Percentiles rank a stretch among this genome's conserved stretches.
phyloP scores from a whole-genome alignment of 1,140 invertebrate species.

The Mactra quadrangularis region DNA sequence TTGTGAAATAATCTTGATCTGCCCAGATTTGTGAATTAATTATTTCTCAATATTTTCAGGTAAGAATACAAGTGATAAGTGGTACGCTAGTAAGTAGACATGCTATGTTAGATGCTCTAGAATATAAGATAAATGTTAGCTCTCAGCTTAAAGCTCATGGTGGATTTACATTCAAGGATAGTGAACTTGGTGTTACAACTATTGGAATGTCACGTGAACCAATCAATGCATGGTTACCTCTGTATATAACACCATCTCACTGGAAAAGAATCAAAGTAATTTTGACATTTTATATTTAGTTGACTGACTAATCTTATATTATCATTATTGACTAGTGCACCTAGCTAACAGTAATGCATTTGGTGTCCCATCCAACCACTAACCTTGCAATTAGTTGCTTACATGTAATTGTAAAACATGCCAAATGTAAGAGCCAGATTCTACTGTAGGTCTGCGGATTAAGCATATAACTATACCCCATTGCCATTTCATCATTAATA shows the following conservation, averaged over 20 bases:
- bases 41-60: constrained; percentile 39
- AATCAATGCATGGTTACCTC: constrained; percentile 72
- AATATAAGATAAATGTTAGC: constrained; percentile 68
- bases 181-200: constrained; percentile 63
- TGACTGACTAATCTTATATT: background rate
- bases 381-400: no score
- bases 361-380: no score
- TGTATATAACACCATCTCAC: constrained; percentile 64
- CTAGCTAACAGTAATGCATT: no score
- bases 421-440: no score
- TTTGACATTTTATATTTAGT: background rate
- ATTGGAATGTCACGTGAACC: constrained; percentile 66
- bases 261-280: constrained; percentile 70
- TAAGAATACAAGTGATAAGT: constrained; percentile 63
- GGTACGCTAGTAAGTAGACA: constrained; percentile 65
- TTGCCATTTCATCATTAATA: no score
- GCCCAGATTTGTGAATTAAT: no score
- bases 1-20: no score
- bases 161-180: constrained; percentile 62
- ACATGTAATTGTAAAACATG: no score
- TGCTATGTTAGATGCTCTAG: constrained; percentile 68
- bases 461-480: no score
- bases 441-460: no score
- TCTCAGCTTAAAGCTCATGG: constrained; percentile 68
- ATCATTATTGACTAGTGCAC: no score